Percentiles rank a stretch among this genome's conserved stretches.
Conservation (phyloP, 2,113 vertebrate genomes). For the Ageneiosus marmoratus region DNA sequence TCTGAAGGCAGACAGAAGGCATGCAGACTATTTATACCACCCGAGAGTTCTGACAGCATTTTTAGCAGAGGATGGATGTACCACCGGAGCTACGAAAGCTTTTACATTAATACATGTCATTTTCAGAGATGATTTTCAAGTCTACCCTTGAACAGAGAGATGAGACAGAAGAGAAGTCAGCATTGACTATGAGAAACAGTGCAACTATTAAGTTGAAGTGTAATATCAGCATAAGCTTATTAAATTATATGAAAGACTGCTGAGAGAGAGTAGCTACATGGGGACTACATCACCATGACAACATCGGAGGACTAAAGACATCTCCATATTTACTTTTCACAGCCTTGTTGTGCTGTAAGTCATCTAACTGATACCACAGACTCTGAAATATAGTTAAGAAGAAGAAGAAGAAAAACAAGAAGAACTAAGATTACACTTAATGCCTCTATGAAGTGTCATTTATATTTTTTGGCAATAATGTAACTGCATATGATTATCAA, state of each 20-base stretch:
- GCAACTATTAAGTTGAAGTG: background rate
- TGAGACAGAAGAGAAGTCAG: background rate
- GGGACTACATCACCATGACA: conserved; percentile 26
- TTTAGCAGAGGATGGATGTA: conserved; percentile 57
- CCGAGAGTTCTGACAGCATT: conserved; percentile 3
- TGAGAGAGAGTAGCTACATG: conserved; percentile 9
- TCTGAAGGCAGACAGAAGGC: conserved; percentile 56
- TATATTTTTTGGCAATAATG: background rate
- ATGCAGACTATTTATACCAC: conserved; percentile 67
- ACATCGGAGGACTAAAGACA: background rate
- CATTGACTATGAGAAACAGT: background rate
- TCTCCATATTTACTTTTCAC: conserved; percentile 4
- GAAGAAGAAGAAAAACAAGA: background rate
- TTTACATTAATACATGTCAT: conserved; percentile 32
- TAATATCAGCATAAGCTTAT: conserved; percentile 10
- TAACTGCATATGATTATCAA: background rate
- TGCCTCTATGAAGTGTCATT: background rate
- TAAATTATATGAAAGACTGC: background rate
- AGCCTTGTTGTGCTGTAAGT: background rate
- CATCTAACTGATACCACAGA: background rate
- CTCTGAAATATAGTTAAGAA: background rate
- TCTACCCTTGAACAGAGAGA: background rate
- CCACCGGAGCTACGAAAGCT: conserved; percentile 17
- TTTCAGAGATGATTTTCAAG: conserved; percentile 14
- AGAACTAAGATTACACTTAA: background rate